A percentile compares a stretch with the other conserved stretches of the same genome.
These are phyloP conservation scores for Heterodera carotae DNA, from an alignment of 1,140 invertebrate species.

Conservation along the genomic window DNA sequence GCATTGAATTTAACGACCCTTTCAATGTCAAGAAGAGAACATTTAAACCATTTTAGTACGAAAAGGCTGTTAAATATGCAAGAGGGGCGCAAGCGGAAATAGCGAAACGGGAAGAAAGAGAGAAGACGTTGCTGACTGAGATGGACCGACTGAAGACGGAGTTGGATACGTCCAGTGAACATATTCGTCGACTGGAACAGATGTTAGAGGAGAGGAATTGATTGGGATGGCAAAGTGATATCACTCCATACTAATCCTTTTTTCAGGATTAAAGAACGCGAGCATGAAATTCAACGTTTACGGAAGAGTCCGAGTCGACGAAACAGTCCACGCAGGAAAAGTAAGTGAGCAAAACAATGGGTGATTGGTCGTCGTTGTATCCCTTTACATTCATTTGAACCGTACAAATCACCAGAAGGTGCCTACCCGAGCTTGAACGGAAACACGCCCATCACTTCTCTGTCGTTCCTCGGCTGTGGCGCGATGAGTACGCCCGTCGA, in stretches of 20 bases:
- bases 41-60: conserved; percentile 9
- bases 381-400: no score
- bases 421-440: conserved; percentile 17
- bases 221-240: no score
- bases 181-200: conserved; percentile 13
- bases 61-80: conserved; percentile 10
- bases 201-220: neutral
- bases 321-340: conserved; percentile 15
- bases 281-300: conserved; percentile 22
- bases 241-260: no score
- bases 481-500: conserved; percentile 21
- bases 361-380: neutral
- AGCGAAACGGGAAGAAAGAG: conserved; percentile 4
- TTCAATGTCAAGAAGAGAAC: no score
- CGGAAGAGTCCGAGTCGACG: conserved; percentile 20
- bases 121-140: conserved; percentile 21
- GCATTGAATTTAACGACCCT: no score
- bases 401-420: neutral
- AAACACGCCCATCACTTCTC: conserved; percentile 15
- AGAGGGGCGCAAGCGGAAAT: conserved; percentile 13
- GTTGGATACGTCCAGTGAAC: conserved; percentile 11
- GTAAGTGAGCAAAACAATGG: neutral
- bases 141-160: conserved; percentile 16
- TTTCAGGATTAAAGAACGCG: conserved; percentile 12
- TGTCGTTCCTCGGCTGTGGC: conserved; percentile 19